Base-by-base conservation (phyloP, 2,888 invertebrate species). In the Mechanitis mazaeus region DNA sequence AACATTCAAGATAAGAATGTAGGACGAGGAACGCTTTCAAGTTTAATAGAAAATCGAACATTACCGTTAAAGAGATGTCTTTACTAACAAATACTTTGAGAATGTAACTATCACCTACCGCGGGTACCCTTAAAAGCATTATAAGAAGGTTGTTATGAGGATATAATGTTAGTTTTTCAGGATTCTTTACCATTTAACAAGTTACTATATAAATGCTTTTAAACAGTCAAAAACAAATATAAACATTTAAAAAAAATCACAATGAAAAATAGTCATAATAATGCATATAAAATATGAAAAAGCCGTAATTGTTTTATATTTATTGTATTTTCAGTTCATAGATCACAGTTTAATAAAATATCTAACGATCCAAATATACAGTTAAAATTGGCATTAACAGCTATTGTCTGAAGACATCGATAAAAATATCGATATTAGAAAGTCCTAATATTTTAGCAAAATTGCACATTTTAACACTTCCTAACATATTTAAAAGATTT, bases 1-100 rank as follows among this genome's bases (percentile, higher is more conserved):
- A 87, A 83, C 86, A 84, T 87, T 86, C 83, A 72, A 89, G 90
- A 90, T 90, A 90, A 90, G 89, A 88, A 90, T 89, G 89, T 88
- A 85, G 88, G 87, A 85, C 89, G 87, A 83, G 79, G 77, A 87
- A 79, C 84, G 87, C 87, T 88, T 88, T 88, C 87, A 85, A 89
- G 87, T 90, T 90, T 90, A 90, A 90, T 90, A 90, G 90, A 90
- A 90, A 90, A 90, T 90, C 89, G 89, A 89, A 89, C 89, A 89
- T 89, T 89, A 90, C 85, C 90, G 87, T 89, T 86, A 88, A 89
- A 73, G 87, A 83, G 86, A 90, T 85, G 89, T 87, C 86, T 86
- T 84, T 82, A 85, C 87, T 85, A 87, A 87, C 87, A 89, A 89
- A 88, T 87, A 83, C 86, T 80, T 84, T 79, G 75, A 78, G 81